These are phyloP conservation scores for Uria aalge DNA, from an alignment of 2,113 vertebrate genomes.

Conservation along the genomic window DNA sequence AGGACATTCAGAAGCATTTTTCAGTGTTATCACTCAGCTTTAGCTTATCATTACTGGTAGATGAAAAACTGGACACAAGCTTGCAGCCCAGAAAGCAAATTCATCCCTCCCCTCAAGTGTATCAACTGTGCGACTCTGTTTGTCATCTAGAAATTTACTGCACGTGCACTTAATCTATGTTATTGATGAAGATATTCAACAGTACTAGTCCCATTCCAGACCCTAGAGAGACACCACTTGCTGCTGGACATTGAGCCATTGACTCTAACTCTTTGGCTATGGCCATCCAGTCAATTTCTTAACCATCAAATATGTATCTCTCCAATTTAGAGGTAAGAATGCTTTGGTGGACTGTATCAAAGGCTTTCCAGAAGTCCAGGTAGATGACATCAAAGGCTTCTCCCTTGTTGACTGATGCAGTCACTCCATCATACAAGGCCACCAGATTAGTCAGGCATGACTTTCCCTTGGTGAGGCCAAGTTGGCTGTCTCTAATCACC, in stretches of 20 bases:
- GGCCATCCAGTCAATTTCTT: neutral
- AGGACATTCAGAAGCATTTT: neutral
- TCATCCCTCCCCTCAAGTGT: neutral
- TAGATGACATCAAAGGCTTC: neutral
- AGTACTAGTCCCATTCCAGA: fast-evolving
- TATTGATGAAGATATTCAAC: neutral
- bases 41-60: neutral
- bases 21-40: neutral
- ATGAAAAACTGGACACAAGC: neutral
- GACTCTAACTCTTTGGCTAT: neutral
- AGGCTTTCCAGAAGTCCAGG: neutral
- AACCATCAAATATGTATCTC: neutral
- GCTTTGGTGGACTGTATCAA: neutral
- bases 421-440: neutral
- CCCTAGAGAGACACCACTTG: no score
- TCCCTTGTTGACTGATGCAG: neutral
- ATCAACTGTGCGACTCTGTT: neutral
- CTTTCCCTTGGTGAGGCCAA: neutral
- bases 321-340: neutral
- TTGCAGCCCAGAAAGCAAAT: neutral
- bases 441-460: neutral
- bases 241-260: neutral
- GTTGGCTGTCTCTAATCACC: neutral
- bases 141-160: neutral
- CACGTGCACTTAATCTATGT: neutral